These are phyloP conservation scores for Hyaena hyaena DNA, from an alignment of 2,113 vertebrate genomes.

Conservation along the genomic window DNA sequence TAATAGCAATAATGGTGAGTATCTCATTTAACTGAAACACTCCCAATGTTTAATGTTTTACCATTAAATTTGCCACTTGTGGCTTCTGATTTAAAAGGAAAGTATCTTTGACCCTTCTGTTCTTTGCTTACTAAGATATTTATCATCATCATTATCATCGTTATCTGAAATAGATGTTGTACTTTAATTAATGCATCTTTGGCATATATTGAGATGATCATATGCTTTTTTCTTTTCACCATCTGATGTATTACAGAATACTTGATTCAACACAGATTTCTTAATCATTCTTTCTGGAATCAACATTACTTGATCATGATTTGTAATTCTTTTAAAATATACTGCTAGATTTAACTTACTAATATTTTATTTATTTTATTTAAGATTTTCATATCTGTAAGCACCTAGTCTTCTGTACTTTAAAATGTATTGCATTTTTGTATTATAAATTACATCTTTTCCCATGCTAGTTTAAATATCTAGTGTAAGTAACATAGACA, in stretches of 20 bases:
- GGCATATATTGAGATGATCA: neutral
- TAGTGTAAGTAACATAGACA: slow-evolving; percentile 45
- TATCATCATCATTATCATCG: neutral
- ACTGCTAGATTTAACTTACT: slow-evolving; percentile 15
- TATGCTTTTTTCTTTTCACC: neutral
- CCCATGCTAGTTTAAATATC: neutral
- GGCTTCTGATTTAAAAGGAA: neutral
- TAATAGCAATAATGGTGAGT: neutral
- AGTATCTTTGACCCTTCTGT: neutral
- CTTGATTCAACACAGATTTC: neutral
- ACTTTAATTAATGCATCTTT: slow-evolving; percentile 16
- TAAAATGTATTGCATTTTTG: slow-evolving; percentile 13
- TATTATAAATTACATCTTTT: slow-evolving; percentile 58
- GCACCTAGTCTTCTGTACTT: neutral
- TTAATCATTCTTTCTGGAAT: slow-evolving; percentile 49
- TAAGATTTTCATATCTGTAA: slow-evolving; percentile 29
- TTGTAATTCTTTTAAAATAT: slow-evolving; percentile 18
- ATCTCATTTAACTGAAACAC: neutral
- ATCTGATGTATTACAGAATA: slow-evolving; percentile 38
- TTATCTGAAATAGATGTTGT: slow-evolving; percentile 4
- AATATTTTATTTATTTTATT: slow-evolving; percentile 67
- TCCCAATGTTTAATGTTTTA: neutral
- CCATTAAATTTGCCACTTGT: neutral
- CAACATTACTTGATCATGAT: neutral
- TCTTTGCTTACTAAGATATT: neutral